A percentile compares a stretch with the other conserved stretches of the same genome.
Conservation (phyloP, 2,888 invertebrate species). For the Minunthozetes semirufus region DNA sequence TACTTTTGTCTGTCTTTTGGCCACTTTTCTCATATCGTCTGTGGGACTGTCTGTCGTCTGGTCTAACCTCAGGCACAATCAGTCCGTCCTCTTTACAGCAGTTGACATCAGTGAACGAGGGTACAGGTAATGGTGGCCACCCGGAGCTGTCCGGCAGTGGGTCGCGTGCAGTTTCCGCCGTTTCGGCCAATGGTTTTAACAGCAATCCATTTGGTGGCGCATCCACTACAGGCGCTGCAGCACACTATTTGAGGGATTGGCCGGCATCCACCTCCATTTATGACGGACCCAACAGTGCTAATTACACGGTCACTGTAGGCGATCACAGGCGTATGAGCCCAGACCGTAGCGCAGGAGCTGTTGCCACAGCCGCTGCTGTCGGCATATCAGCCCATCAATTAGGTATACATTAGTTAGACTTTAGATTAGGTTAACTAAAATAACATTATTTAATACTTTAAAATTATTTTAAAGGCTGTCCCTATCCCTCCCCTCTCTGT, state of each 20-base stretch:
- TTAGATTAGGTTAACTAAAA: no score
- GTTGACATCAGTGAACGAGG: conserved; percentile 5
- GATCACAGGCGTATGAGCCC: conserved; percentile 26
- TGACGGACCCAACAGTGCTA: conserved; percentile 14
- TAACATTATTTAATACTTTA: no score
- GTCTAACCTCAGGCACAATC: conserved; percentile 4
- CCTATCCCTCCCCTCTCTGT: no score
- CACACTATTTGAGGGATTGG: background rate
- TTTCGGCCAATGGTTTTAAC: conserved; percentile 22
- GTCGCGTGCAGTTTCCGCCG: background rate
- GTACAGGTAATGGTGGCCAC: background rate
- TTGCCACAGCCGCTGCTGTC: background rate
- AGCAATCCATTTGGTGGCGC: conserved; percentile 22
- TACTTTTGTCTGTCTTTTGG: background rate
- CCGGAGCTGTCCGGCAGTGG: background rate
- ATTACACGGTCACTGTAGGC: conserved; percentile 19
- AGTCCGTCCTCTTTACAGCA: conserved; percentile 23
- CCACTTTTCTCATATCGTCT: background rate
- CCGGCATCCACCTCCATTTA: background rate
- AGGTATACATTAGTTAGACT: background rate
- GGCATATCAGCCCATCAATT: conserved; percentile 20
- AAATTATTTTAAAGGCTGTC: no score
- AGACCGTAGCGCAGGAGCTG: conserved; percentile 4
- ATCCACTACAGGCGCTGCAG: background rate
- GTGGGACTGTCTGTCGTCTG: no score